phyloP scores from a whole-genome alignment of 2,888 invertebrate genomes.

The Diadegma fenestrale region DNA sequence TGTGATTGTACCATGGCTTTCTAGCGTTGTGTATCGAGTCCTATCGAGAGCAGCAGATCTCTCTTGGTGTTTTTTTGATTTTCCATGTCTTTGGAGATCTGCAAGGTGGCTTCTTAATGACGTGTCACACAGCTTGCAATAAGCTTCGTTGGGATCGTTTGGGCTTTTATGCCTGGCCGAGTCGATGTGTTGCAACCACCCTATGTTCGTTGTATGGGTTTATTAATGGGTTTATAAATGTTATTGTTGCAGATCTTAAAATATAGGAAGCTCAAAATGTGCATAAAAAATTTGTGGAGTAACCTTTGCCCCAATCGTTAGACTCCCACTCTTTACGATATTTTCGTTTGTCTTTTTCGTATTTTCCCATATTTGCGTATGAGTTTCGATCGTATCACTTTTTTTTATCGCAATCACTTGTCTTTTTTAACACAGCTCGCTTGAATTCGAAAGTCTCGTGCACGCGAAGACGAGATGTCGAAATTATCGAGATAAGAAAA shows the following conservation, averaged over 20 bases:
- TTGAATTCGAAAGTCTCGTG: no score
- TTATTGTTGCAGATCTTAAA: neutral
- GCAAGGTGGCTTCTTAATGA: constrained; percentile 29
- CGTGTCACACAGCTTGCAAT: constrained; percentile 31
- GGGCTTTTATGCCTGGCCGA: neutral
- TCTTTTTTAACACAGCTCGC: no score
- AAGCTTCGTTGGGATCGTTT: constrained; percentile 40
- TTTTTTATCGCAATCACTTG: no score
- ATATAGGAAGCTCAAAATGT: neutral
- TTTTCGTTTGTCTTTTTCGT: constrained; percentile 47
- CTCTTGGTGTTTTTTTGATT: neutral
- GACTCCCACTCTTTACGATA: constrained; percentile 45
- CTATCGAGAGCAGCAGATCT: neutral
- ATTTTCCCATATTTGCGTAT: constrained; percentile 32
- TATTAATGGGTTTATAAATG: neutral
- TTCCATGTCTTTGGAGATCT: constrained; percentile 26
- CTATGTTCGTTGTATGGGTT: neutral
- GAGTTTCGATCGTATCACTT: no score
- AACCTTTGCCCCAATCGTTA: constrained; percentile 37
- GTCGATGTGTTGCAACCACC: constrained; percentile 42
- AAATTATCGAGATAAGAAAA: no score
- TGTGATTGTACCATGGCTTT: neutral
- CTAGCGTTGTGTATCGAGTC: neutral
- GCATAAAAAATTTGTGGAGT: neutral
- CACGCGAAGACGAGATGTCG: no score